These are phyloP conservation scores for Ciconia nigra DNA, from an alignment of 2,797 vertebrate species.

Conservation along the genomic window DNA sequence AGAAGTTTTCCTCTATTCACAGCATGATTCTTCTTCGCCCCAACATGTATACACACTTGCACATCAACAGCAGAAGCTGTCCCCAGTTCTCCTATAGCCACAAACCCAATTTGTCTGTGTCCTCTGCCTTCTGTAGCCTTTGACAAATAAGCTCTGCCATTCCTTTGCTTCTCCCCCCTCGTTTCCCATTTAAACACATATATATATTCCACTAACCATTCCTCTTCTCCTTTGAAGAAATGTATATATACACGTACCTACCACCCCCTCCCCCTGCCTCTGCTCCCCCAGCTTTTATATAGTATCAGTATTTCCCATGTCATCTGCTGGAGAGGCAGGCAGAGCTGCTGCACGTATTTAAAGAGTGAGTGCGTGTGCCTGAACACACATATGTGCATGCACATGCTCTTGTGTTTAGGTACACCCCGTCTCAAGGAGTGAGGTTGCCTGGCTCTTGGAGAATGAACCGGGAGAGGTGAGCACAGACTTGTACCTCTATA, in stretches of 20 bases:
- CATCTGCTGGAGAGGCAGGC: not conserved
- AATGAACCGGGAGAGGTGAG: not conserved
- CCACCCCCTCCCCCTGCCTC: not conserved
- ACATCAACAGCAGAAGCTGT: not conserved
- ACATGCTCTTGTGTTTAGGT: not conserved
- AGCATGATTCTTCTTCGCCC: not conserved
- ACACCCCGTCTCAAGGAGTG: not conserved
- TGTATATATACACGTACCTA: not conserved
- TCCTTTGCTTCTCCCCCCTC: not conserved
- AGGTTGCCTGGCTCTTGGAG: not conserved
- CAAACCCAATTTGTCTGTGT: not conserved
- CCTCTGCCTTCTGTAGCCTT: not conserved
- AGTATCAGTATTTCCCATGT: not conserved
- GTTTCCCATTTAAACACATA: not conserved
- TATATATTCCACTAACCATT: not conserved
- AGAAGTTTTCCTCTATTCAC: not conserved
- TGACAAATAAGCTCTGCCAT: not conserved
- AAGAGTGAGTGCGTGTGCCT: not conserved
- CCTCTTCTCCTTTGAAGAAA: not conserved
- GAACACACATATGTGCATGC: not conserved
- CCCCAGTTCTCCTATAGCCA: not conserved
- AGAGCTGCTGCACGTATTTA: not conserved
- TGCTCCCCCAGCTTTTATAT: not conserved
- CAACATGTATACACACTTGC: not conserved
- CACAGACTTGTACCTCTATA: not conserved